These are phyloP conservation scores for Beroe forskalii DNA, from an alignment of 37 sponge, comb jelly and placozoan species.

Conservation along the genomic window DNA sequence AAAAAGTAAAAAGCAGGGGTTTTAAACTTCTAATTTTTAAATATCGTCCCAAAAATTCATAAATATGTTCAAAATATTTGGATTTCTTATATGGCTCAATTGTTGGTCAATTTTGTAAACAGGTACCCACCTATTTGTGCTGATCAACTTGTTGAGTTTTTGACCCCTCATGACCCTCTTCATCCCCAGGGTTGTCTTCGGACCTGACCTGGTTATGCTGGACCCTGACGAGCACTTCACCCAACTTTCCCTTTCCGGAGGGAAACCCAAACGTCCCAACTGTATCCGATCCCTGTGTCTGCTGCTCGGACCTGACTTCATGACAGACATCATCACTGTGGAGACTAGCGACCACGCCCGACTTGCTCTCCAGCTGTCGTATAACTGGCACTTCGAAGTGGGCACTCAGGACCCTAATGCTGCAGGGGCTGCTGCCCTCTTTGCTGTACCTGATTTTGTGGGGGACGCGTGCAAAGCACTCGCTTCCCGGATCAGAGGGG, in stretches of 20 bases:
- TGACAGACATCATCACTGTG: constrained; percentile 98
- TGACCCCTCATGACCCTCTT: not conserved
- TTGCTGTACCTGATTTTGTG: constrained; percentile 99
- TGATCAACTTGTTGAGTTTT: too few species aligned
- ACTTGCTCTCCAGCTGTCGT: constrained; percentile 91
- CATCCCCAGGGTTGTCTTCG: constrained; percentile 84
- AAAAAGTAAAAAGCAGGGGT: too few species aligned
- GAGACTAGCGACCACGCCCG: constrained; percentile 99
- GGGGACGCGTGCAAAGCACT: constrained; percentile 99
- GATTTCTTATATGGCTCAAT: too few species aligned
- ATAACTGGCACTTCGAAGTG: constrained; percentile 85
- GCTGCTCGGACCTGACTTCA: constrained; percentile 98
- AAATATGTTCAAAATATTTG: too few species aligned
- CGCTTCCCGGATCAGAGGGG: constrained; percentile 97
- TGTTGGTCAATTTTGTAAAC: too few species aligned
- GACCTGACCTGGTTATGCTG: constrained; percentile 99
- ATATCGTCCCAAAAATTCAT: too few species aligned
- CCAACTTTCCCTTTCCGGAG: constrained; percentile 97
- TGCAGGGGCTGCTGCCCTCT: constrained; percentile 81
- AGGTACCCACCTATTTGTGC: too few species aligned
- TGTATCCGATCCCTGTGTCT: constrained; percentile 96
- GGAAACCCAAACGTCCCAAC: constrained; percentile 99
- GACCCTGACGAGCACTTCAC: constrained; percentile 99
- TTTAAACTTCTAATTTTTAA: too few species aligned
- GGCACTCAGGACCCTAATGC: constrained; percentile 42